Evolutionary conservation across 2,888 invertebrate genomes (phyloP).

Genomic region (Zele albiditarsus): DNA sequence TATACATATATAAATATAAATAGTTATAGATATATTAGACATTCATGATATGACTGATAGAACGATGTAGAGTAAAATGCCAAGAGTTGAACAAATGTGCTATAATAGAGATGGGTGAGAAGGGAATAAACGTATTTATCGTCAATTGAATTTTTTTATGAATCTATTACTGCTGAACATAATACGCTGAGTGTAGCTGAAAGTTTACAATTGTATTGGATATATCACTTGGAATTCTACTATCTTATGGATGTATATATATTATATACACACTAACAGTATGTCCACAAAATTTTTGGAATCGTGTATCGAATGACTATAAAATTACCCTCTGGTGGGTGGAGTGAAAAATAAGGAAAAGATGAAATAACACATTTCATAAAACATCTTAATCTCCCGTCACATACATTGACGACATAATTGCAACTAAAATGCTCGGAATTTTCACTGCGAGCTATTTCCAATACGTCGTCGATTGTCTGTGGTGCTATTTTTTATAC

Average conservation of each 20-base stretch:
- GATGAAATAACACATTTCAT: neutral
- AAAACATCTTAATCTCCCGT: conserved; percentile 1
- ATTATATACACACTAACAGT: neutral
- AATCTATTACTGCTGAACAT: conserved; percentile 2
- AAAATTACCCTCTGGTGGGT: neutral
- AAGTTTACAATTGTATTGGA: neutral
- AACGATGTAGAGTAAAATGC: neutral
- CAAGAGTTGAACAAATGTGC: conserved; percentile 5
- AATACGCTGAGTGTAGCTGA: neutral
- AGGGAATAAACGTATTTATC: neutral
- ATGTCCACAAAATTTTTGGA: neutral
- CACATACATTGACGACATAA: conserved; percentile 13
- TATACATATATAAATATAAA: neutral
- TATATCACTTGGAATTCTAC: neutral
- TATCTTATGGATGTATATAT: neutral
- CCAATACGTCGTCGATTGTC: conserved; percentile 26
- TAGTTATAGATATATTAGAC: conserved; percentile 8
- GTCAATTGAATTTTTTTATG: neutral
- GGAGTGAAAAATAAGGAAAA: neutral
- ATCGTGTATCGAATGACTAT: neutral
- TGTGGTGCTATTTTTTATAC: conserved; percentile 40
- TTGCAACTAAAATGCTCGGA: neutral
- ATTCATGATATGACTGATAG: conserved; percentile 15
- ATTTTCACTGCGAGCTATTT: neutral
- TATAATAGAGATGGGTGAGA: neutral